Conservation (phyloP, 2,888 invertebrate genomes). For the Euclidia mi region DNA sequence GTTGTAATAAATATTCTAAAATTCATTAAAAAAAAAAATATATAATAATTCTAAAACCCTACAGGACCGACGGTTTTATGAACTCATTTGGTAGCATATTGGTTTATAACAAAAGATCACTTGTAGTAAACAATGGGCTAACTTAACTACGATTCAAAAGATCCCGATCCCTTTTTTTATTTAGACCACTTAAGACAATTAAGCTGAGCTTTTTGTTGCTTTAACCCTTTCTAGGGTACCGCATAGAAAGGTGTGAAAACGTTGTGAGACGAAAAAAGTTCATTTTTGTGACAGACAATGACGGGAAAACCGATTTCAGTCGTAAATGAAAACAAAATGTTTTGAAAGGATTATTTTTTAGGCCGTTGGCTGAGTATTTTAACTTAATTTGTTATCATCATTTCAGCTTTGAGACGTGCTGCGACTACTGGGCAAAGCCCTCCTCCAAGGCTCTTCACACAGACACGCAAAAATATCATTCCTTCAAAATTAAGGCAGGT, state of each 20-base stretch:
- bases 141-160: constrained; percentile 62
- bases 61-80: constrained; percentile 35
- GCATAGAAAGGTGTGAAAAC: constrained; percentile 12
- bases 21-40: constrained; percentile 24
- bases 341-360: too few relatives aligned
- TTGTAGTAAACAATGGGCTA: constrained; percentile 67
- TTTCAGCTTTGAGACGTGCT: too few relatives aligned
- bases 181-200: constrained; percentile 79
- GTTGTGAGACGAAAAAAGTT: constrained; percentile 1
- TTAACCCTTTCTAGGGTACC: constrained; percentile 59
- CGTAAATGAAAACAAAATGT: too few relatives aligned
- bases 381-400: too few relatives aligned
- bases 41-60: constrained; percentile 15
- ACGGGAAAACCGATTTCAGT: too few relatives aligned
- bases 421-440: too few relatives aligned
- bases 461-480: too few relatives aligned
- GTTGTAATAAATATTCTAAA: constrained; percentile 16
- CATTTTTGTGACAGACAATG: too few relatives aligned
- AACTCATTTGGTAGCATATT: constrained; percentile 63
- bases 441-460: too few relatives aligned
- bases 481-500: too few relatives aligned
- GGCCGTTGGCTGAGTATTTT: too few relatives aligned
- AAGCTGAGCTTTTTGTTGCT: constrained; percentile 67
- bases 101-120: constrained; percentile 58
- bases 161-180: constrained; percentile 67